Evolutionary conservation across 2,888 invertebrate genomes (phyloP), one percentile per base, ranked within the genome.

Genomic region (Zele albiditarsus): DNA sequence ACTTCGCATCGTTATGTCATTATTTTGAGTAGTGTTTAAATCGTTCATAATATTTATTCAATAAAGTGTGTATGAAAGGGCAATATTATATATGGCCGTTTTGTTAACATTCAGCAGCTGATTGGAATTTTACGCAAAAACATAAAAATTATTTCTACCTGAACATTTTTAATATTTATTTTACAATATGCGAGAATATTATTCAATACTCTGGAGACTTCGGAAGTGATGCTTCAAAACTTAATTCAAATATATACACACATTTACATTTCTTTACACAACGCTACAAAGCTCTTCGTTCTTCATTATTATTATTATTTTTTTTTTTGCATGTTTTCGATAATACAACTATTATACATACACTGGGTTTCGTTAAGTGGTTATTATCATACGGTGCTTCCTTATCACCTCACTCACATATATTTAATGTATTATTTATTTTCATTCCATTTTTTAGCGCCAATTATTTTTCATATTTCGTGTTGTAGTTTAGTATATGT

Each of bases 261-360:
- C 80, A 80, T 82, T 77, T 83, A 80, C 80, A 82, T 75, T 65
- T 28, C 57, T 74, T 71, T 63, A 38, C 60, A 60, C 28, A 70
- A 38, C 70, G 71, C 66, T 63, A 71, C 71, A 71, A 57, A 67
- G 27, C 25, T 73, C 73, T 65, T 75, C 65, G 46, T 62, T 58
- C 67, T 71, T 20, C 28, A 60, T 76, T 28, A 46, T 53, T 28
- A 74, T 68, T 69, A 60, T 75, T 72, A 71, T 75, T 66, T 57
- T 69, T 79, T 71, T 20, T 53, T 74, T 79, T 69, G 76, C 71
- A 38, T 33, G 75, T 71, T 75, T 74, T 79, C 79, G 33, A 67
- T 80, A 80, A 79, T 79, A 81, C 78, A 80, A 82, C 81, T 78
- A 79, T 83, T 78, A 82, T 82, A 77, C 20, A 53, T 20, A 53